Evolutionary conservation across 2,113 vertebrate genomes (phyloP).

Genomic region (Tachycineta bicolor): DNA sequence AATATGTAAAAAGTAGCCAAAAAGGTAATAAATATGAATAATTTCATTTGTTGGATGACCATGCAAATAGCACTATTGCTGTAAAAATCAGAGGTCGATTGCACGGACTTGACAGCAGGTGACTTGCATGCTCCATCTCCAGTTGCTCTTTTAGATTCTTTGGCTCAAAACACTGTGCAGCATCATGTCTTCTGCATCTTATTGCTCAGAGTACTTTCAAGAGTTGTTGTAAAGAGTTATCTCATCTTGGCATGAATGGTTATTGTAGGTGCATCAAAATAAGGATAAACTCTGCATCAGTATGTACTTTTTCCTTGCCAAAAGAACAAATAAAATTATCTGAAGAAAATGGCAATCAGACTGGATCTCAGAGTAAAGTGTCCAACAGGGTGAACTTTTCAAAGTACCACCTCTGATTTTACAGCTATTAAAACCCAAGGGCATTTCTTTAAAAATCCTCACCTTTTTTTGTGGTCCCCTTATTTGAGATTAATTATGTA

Average conservation of each 20-base stretch:
- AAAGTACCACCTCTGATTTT: slow-evolving; percentile 58
- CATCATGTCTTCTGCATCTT: neutral
- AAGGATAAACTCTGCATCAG: neutral
- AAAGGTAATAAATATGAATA: neutral
- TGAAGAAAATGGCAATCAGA: slow-evolving; percentile 58
- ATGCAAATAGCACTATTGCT: neutral
- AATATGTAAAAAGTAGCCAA: neutral
- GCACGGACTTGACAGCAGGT: neutral
- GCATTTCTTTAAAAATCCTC: slow-evolving; percentile 5
- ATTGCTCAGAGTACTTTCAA: neutral
- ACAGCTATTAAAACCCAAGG: slow-evolving; percentile 43
- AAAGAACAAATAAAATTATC: slow-evolving; percentile 50
- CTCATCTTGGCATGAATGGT: neutral
- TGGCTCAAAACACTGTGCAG: neutral
- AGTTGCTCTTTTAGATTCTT: neutral
- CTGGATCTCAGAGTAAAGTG: slow-evolving; percentile 48
- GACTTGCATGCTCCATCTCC: neutral
- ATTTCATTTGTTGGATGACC: neutral
- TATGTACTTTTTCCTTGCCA: neutral
- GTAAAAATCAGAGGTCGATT: neutral
- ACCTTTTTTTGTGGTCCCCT: slow-evolving; percentile 21
- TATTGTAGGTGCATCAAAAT: slow-evolving; percentile 1
- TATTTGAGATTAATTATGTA: slow-evolving; percentile 56
- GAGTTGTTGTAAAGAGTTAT: neutral
- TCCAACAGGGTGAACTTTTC: slow-evolving; percentile 65